Conservation (phyloP, 2,797 vertebrate species). For the Sebastes minor region DNA sequence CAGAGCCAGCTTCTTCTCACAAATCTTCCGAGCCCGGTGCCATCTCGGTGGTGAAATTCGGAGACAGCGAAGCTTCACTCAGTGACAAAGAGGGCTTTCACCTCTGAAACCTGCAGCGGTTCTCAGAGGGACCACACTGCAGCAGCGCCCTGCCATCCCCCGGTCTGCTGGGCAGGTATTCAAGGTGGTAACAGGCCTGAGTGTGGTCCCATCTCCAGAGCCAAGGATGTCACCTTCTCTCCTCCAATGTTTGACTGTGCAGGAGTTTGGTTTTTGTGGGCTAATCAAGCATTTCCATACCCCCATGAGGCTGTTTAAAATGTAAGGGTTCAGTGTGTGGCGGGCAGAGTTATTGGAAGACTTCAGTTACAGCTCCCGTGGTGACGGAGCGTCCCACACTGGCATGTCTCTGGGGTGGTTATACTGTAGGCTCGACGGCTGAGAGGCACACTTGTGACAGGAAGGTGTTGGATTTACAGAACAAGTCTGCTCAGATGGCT, state of each 20-base stretch:
- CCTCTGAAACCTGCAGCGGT: conserved; percentile 41
- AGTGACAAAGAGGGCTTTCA: conserved; percentile 75
- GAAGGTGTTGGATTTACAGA: not conserved
- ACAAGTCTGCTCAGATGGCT: not conserved
- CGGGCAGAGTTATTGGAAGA: conserved; percentile 60
- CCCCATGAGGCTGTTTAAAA: conserved; percentile 32
- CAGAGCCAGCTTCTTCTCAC: conserved; percentile 31
- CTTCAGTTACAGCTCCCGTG: conserved; percentile 27
- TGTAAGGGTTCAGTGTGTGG: conserved; percentile 61
- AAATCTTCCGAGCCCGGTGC: conserved; percentile 60
- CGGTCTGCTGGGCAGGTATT: conserved; percentile 31
- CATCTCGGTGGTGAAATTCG: conserved; percentile 51
- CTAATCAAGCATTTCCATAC: conserved; percentile 45
- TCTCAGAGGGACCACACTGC: conserved; percentile 62
- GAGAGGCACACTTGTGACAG: conserved; percentile 39
- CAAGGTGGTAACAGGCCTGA: conserved; percentile 34
- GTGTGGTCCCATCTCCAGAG: conserved; percentile 65
- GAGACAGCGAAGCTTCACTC: conserved; percentile 53
- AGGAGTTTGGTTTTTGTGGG: conserved; percentile 51
- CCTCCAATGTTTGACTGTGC: conserved; percentile 47
- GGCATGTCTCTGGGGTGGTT: conserved; percentile 17
- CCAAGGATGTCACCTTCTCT: conserved; percentile 78
- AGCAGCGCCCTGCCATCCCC: conserved; percentile 42
- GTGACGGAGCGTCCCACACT: conserved; percentile 35
- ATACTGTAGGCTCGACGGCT: not conserved